Conservation (phyloP, 2,888 invertebrate species). For the Ferdinandea cuprea region DNA sequence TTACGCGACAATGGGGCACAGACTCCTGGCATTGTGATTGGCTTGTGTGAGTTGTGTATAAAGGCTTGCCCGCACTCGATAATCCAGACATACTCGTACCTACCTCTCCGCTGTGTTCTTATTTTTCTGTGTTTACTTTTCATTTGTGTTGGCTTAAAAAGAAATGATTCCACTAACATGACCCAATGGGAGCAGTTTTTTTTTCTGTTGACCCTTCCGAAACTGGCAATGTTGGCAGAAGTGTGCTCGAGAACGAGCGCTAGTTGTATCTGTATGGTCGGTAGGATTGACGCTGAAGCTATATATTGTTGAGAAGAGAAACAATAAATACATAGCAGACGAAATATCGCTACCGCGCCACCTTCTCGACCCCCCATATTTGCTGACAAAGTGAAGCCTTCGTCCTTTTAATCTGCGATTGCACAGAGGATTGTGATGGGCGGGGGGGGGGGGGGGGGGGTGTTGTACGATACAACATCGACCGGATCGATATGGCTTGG, state of each 20-base stretch:
- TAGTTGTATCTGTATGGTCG: background rate
- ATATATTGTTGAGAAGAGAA: constrained; percentile 15
- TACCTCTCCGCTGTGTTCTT: constrained; percentile 14
- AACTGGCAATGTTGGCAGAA: constrained; percentile 7
- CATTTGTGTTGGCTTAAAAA: constrained; percentile 71
- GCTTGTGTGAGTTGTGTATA: constrained; percentile 26
- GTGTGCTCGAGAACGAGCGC: background rate
- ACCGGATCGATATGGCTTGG: constrained; percentile 64
- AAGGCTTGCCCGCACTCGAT: constrained; percentile 55
- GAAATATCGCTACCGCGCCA: constrained; percentile 8
- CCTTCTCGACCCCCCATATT: too few species aligned
- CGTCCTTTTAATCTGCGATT: constrained; percentile 68
- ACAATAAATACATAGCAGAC: constrained; percentile 34
- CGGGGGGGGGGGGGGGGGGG: too few species aligned
- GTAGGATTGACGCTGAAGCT: constrained; percentile 7
- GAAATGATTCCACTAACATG: constrained; percentile 61
- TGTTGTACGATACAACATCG: constrained; percentile 1
- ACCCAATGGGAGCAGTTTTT: constrained; percentile 44
- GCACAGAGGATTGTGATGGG: constrained; percentile 40
- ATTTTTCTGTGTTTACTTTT: constrained; percentile 60
- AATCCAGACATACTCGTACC: constrained; percentile 29
- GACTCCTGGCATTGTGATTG: constrained; percentile 45
- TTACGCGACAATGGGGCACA: constrained; percentile 69
- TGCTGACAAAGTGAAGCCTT: constrained; percentile 67
- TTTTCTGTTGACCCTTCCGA: constrained; percentile 1